Evolutionary conservation across 2,113 vertebrate genomes (phyloP).

Genomic region (Anarhynchus alexandrinus): DNA sequence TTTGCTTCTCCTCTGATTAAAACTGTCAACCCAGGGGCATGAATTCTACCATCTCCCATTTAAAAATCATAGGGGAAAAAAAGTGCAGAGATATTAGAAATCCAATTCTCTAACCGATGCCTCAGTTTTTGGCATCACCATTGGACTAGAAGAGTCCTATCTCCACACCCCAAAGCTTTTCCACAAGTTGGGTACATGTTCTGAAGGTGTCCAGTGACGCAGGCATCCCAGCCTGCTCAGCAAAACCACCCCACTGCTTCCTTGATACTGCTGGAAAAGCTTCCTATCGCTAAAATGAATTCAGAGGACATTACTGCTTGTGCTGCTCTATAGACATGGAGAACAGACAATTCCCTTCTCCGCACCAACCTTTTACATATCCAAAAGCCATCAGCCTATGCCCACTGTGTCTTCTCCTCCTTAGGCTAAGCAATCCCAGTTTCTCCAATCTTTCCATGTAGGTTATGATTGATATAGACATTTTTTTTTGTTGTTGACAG

Average conservation of each 20-base stretch:
- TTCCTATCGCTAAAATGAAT: neutral
- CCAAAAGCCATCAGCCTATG: neutral
- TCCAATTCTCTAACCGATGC: neutral
- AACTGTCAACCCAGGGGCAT: neutral
- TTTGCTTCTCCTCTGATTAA: neutral
- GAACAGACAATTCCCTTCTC: neutral
- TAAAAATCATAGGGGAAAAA: neutral
- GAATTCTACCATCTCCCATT: neutral
- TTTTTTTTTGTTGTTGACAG: neutral
- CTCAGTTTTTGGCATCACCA: neutral
- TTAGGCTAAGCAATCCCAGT: neutral
- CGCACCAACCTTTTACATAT: neutral
- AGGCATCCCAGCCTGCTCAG: neutral
- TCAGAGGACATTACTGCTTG: neutral
- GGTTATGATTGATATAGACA: accelerated
- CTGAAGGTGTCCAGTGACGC: neutral
- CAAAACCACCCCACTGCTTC: neutral
- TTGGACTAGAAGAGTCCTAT: neutral
- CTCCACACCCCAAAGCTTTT: neutral
- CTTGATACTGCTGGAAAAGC: neutral
- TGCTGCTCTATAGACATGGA: neutral
- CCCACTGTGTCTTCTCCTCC: neutral
- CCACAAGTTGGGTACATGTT: neutral
- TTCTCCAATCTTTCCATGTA: neutral
- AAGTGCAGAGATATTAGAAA: neutral